phyloP scores from a whole-genome alignment of 2,797 vertebrate species.

The Chaetodon trifasciatus region DNA sequence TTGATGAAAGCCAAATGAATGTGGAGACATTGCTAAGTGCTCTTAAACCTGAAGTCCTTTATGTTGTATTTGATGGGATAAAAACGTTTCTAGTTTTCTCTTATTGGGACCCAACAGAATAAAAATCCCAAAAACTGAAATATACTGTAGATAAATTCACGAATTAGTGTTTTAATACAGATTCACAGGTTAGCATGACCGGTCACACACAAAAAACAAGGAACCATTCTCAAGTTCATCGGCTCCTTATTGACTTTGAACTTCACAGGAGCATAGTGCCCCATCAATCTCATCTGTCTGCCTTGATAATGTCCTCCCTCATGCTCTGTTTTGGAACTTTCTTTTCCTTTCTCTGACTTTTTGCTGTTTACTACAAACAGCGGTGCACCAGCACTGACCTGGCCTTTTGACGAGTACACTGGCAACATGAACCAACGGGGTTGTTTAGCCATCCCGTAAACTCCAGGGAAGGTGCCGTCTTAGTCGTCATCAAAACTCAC shows the following conservation, averaged over 20 bases:
- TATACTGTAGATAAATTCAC: neutral
- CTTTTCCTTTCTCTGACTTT: slow-evolving; percentile 63
- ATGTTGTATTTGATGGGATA: neutral
- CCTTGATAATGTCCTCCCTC: slow-evolving; percentile 31
- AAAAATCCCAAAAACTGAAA: neutral
- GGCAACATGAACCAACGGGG: slow-evolving; percentile 66
- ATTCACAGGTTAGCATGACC: neutral
- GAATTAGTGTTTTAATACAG: neutral
- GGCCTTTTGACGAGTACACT: slow-evolving; percentile 69
- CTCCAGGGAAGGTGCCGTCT: slow-evolving; percentile 22
- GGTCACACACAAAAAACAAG: neutral
- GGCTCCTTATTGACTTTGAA: slow-evolving; percentile 34
- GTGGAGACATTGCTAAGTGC: slow-evolving; percentile 5
- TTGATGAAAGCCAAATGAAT: slow-evolving; percentile 37
- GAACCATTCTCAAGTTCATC: neutral
- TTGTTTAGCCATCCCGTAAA: slow-evolving; percentile 40
- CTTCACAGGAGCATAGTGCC: slow-evolving; percentile 35
- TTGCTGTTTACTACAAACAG: slow-evolving; percentile 86
- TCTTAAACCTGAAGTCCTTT: slow-evolving; percentile 3
- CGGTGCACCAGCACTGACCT: slow-evolving; percentile 66
- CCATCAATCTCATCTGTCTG: slow-evolving; percentile 15
- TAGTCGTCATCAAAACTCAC: slow-evolving; percentile 27
- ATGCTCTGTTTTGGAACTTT: slow-evolving; percentile 82
- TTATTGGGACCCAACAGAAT: neutral
- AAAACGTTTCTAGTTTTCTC: slow-evolving; percentile 1